Base-by-base conservation (phyloP, 2,797 vertebrate genomes). In the Arnoldichthys spilopterus region DNA sequence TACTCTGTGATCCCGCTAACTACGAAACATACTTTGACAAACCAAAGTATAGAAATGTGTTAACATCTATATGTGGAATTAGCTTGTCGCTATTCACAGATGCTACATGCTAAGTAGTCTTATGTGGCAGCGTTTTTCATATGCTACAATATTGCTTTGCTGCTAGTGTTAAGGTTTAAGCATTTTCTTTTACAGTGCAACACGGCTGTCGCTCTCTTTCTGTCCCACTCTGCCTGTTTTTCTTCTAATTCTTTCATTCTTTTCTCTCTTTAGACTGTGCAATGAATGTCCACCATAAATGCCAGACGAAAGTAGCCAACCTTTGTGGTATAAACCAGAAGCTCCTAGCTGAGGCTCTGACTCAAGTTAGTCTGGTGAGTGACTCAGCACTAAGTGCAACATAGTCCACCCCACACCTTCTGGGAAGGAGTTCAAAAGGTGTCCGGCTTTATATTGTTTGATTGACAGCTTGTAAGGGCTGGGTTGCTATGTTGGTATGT, bases 281-380 rank as follows among this genome's bases (percentile, higher is more conserved):
- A 78, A 98, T 99, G 97, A 98, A 99, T 0, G 94, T 96, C 24
- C 97, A 99, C 67, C 95, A 94, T 80, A 93, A 97, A 88, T 99
- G 97, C 88, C 94, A 96, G 90, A 91, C 59, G 7, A 99, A 99
- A 91, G 97, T 99, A 84, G 98, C 95, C 84, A 99, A 99, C 89
- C 90, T 99, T 59, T 99, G 98, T 67, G 97, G 98, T 81, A 97
- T 99, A 91, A 98, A 99, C 90, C 98, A 99, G 92, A 99, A 99
- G 89, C 91, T 99, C 56, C 89, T 99, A 88, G 95, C 98, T 1
- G 98, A 99, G 89, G 96, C 96, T 53, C 91, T 99, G 85, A 95
- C 86, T 86, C 96, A 97, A 94, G 94, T 99, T 85, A 91, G 90
- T 87, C 90, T 94, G 94, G 97, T 99, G 88, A 74, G 90, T 70